phyloP scores from a whole-genome alignment of 2,797 vertebrate genomes.

The Delichon dasypus region DNA sequence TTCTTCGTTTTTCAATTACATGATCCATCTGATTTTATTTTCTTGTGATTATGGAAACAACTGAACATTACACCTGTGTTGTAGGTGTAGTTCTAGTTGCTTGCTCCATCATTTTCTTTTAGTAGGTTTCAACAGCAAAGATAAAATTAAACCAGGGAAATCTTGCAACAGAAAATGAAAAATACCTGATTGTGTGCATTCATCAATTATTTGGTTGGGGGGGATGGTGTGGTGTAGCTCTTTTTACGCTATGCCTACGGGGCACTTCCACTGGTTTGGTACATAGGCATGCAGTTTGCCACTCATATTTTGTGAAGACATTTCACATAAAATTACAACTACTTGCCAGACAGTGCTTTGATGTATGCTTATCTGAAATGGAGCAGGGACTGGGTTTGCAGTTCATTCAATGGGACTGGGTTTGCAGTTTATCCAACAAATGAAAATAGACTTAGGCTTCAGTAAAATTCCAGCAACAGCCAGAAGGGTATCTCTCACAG shows the following conservation, averaged over 20 bases:
- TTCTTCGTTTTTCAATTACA: constrained; percentile 29
- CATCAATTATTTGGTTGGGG: not conserved
- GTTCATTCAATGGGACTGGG: not conserved
- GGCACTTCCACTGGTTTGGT: not conserved
- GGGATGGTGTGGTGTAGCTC: not conserved
- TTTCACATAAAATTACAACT: not conserved
- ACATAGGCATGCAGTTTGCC: not conserved
- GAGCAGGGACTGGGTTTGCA: not conserved
- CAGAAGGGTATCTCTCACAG: not conserved
- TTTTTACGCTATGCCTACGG: not conserved
- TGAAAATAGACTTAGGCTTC: not conserved
- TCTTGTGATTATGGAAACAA: constrained; percentile 17
- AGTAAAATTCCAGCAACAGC: not conserved
- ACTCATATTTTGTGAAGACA: not conserved
- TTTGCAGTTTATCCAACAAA: not conserved
- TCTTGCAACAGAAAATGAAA: constrained; percentile 9
- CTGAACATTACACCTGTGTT: not conserved
- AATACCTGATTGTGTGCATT: not conserved
- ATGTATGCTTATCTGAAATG: not conserved
- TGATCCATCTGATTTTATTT: constrained; percentile 25
- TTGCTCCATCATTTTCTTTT: constrained; percentile 41
- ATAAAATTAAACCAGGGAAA: constrained; percentile 39
- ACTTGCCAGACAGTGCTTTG: not conserved
- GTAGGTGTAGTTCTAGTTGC: not conserved
- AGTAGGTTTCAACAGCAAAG: constrained; percentile 39